These are phyloP conservation scores for Characodon lateralis DNA, from an alignment of 2,797 vertebrate species.

Conservation along the genomic window DNA sequence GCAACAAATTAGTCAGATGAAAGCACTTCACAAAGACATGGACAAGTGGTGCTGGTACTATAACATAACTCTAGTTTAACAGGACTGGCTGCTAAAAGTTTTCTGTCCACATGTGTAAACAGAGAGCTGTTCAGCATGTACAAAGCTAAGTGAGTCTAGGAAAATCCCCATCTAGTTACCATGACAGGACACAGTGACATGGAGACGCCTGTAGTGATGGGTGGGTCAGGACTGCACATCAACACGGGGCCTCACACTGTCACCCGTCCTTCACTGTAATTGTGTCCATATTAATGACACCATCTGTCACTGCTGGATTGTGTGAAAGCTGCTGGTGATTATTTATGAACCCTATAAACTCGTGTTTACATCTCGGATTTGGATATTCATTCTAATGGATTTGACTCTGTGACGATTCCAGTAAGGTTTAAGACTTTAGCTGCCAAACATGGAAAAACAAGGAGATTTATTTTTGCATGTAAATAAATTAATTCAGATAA, in stretches of 20 bases:
- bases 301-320: slow-evolving; percentile 68
- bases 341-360: slow-evolving; percentile 39
- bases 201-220: slow-evolving; percentile 25
- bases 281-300: slow-evolving; percentile 63
- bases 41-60: slow-evolving; percentile 26
- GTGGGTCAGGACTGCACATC: slow-evolving; percentile 30
- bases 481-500: slow-evolving; percentile 41
- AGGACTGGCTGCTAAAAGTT: slow-evolving; percentile 17
- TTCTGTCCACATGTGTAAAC: slow-evolving; percentile 35
- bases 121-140: slow-evolving; percentile 27
- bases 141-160: slow-evolving; percentile 18
- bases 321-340: slow-evolving; percentile 33
- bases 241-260: slow-evolving; percentile 49
- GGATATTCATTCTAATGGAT: slow-evolving; percentile 42
- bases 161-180: slow-evolving; percentile 49
- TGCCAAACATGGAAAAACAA: slow-evolving; percentile 34
- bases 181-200: slow-evolving; percentile 36
- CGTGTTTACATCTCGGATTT: slow-evolving; percentile 65
- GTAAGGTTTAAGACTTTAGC: slow-evolving; percentile 13
- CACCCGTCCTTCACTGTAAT: slow-evolving; percentile 47
- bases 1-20: slow-evolving; percentile 54
- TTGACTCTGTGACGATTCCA: slow-evolving; percentile 15
- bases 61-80: slow-evolving; percentile 14
- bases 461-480: slow-evolving; percentile 19
- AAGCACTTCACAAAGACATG: slow-evolving; percentile 32